Percentiles rank a stretch among this genome's conserved stretches.
Conservation (phyloP, 2,797 vertebrate species). For the Sciurus vulgaris region DNA sequence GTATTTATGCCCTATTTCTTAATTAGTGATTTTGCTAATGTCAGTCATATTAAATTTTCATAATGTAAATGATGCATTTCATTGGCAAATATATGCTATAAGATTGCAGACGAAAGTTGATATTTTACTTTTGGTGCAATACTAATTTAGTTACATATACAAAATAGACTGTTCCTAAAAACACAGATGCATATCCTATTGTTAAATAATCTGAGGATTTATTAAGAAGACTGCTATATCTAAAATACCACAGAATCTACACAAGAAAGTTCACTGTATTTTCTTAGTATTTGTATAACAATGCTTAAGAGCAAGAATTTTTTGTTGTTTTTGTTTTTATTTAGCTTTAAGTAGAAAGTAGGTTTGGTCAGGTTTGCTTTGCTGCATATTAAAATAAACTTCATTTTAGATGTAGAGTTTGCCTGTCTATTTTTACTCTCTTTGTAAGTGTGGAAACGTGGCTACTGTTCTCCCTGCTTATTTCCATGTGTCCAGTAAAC, state of each 20-base stretch:
- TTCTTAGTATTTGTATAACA: neutral
- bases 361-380: neutral
- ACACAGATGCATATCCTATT: neutral
- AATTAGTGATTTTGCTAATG: conserved; percentile 87
- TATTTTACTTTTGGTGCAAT: conserved; percentile 49
- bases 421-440: neutral
- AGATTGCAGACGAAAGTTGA: conserved; percentile 57
- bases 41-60: conserved; percentile 84
- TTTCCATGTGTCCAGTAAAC: neutral
- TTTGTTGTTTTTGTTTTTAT: neutral
- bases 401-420: neutral
- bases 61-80: conserved; percentile 74
- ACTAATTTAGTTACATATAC: neutral
- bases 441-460: neutral
- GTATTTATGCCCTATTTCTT: conserved; percentile 86
- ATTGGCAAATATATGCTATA: conserved; percentile 64
- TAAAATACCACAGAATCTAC: neutral
- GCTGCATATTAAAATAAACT: conserved; percentile 10
- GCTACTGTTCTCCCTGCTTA: neutral
- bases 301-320: neutral
- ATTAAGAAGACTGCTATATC: conserved; percentile 34
- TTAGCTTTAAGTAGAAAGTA: conserved; percentile 51
- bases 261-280: neutral
- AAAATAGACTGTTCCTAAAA: neutral
- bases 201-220: conserved; percentile 7